Evolutionary conservation across 2,797 vertebrate species (phyloP), one percentile per base, ranked within the genome.

Genomic region (Cyclopterus lumpus): DNA sequence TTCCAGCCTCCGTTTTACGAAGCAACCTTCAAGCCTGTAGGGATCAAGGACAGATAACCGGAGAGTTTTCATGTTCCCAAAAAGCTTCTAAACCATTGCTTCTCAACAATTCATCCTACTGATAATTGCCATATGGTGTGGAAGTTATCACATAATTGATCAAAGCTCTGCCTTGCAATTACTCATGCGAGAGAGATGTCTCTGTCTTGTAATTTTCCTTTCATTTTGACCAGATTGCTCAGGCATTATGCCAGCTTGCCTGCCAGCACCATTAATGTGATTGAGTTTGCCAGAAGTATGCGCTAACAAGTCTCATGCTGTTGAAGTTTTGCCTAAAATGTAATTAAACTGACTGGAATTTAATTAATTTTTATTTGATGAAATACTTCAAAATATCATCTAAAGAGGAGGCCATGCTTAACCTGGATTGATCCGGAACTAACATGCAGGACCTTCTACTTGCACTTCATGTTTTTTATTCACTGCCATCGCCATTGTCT

Each of bases 101-200:
- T 86, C 77, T 82, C 59, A 63, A 73, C 40, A 79, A 84, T 81
- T 76, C 63, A 76, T 81, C 83, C 77, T 75, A 71, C 73, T 84
- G 79, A 86, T 83, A 90, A 89, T 78, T 88, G 83, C 89, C 80
- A 88, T 82, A 87, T 86, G 85, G 77, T 67, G 75, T 82, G 79
- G 68, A 88, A 90, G 81, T 86, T 83, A 90, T 92, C 85, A 89
- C 84, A 80, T 89, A 89, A 86, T 84, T 90, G 89, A 92, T 89
- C 82, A 88, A 91, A 90, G 83, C 69, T 62, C 80, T 73, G 42
- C 11, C 0, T 78, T 82, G 82, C 85, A 84, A 77, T 90, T 88
- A 88, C 87, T 86, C 71, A 79, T 72, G 82, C 24, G 30, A 72
- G 73, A 84, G 77, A 54, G 72, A 77, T 75, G 77, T 73, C 80